These are phyloP conservation scores for Podabrus alpinus DNA, from an alignment of 2,888 invertebrate species.

Conservation along the genomic window DNA sequence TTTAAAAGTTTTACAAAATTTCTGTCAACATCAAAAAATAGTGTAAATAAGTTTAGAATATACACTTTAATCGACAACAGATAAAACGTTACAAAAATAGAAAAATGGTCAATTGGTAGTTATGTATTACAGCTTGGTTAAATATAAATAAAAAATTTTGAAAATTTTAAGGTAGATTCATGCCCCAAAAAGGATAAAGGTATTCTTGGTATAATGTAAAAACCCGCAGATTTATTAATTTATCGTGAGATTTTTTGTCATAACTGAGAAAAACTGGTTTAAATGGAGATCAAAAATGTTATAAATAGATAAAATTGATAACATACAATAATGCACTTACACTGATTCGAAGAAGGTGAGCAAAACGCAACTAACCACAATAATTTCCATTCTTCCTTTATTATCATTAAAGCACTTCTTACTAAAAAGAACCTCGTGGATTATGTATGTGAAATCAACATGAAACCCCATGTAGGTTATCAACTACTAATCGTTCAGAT, in stretches of 20 bases:
- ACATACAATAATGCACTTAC: conserved; percentile 15
- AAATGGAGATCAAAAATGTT: background rate
- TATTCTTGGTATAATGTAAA: background rate
- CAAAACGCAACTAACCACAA: conserved; percentile 23
- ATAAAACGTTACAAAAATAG: conserved; percentile 23
- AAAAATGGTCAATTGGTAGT: conserved; percentile 3
- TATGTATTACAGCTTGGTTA: background rate
- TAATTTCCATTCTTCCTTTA: conserved; percentile 21
- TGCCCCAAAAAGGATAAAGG: background rate
- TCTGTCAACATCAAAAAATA: background rate
- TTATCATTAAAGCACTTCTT: conserved; percentile 22
- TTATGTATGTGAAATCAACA: conserved; percentile 29
- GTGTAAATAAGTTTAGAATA: conserved; percentile 9
- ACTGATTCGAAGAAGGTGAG: conserved; percentile 18
- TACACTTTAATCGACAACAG: conserved; percentile 18
- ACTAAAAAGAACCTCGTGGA: conserved; percentile 28
- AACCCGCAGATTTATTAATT: background rate
- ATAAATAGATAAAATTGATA: background rate
- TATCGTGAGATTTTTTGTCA: background rate
- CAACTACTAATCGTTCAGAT: conserved; percentile 28
- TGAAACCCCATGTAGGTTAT: conserved; percentile 30
- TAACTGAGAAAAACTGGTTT: background rate
- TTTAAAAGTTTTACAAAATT: background rate
- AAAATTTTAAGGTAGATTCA: background rate
- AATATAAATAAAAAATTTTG: background rate